Conservation (phyloP, 2,888 invertebrate species). For the Pedicia rivosa region DNA sequence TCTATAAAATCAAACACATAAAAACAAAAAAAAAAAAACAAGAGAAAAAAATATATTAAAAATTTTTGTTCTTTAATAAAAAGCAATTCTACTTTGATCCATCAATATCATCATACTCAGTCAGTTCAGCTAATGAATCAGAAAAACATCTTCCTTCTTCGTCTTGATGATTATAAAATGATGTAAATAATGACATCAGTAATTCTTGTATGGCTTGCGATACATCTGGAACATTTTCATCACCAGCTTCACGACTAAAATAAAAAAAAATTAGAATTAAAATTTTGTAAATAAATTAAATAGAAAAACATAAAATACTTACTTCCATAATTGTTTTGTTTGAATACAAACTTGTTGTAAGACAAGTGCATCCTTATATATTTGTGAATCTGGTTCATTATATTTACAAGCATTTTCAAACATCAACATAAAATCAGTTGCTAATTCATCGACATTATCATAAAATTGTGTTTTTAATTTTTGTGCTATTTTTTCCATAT, state of each 20-base stretch:
- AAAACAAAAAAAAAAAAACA: no score
- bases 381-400: constrained; percentile 93
- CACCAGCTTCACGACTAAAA: constrained; percentile 39
- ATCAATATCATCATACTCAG: constrained; percentile 68
- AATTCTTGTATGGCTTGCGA: constrained; percentile 80
- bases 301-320: constrained; percentile 8
- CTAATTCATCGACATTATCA: constrained; percentile 69
- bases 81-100: constrained; percentile 37
- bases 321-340: constrained; percentile 74
- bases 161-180: constrained; percentile 91
- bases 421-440: constrained; percentile 81
- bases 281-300: constrained; percentile 2
- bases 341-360: constrained; percentile 83
- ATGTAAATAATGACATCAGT: constrained; percentile 77
- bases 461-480: constrained; percentile 65
- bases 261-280: neutral
- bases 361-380: constrained; percentile 90
- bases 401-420: constrained; percentile 95
- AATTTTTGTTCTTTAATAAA: constrained; percentile 11
- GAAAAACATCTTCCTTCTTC: constrained; percentile 93
- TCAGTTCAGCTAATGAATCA: constrained; percentile 87
- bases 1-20: no score
- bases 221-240: constrained; percentile 81
- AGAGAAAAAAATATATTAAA: neutral
- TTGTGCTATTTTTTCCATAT: constrained; percentile 85